Evolutionary conservation across 2,113 vertebrate genomes (phyloP).

Genomic region (Stigmatopora nigra): DNA sequence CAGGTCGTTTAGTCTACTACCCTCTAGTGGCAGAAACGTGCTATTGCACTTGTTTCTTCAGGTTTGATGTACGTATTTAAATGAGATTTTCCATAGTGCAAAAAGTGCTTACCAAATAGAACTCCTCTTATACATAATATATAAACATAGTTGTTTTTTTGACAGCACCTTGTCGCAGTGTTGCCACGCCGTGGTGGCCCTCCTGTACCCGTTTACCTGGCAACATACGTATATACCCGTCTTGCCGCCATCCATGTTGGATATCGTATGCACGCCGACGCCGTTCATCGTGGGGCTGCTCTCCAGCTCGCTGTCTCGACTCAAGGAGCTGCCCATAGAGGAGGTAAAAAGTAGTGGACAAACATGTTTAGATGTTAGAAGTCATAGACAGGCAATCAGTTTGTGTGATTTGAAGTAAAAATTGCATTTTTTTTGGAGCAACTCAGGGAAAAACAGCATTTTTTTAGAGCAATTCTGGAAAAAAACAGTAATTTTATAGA

Average conservation of each 20-base stretch:
- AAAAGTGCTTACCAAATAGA: too few species aligned
- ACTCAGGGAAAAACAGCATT: too few species aligned
- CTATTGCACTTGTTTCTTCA: neutral
- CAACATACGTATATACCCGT: conserved; percentile 92
- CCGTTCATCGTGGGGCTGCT: conserved; percentile 93
- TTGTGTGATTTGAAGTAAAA: too few species aligned
- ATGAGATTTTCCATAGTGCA: too few species aligned
- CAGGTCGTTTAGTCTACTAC: conserved; percentile 11
- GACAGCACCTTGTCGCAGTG: conserved; percentile 86
- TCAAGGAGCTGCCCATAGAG: conserved; percentile 87
- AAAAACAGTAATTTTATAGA: too few species aligned
- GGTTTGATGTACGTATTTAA: too few species aligned
- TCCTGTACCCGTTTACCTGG: conserved; percentile 86
- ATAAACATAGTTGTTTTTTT: too few species aligned
- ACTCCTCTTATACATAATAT: neutral
- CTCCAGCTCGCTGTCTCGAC: conserved; percentile 83
- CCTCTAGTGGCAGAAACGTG: conserved; percentile 46
- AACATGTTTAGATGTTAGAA: conserved; percentile 16
- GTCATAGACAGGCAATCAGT: too few species aligned
- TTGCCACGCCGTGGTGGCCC: conserved; percentile 86
- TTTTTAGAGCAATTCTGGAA: too few species aligned
- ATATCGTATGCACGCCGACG: conserved; percentile 92
- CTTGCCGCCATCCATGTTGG: conserved; percentile 87
- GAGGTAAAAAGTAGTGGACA: conserved; percentile 69
- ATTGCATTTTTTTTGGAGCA: too few species aligned